phyloP scores from a whole-genome alignment of 2,113 vertebrate species.

The Paramormyrops kingsleyae region DNA sequence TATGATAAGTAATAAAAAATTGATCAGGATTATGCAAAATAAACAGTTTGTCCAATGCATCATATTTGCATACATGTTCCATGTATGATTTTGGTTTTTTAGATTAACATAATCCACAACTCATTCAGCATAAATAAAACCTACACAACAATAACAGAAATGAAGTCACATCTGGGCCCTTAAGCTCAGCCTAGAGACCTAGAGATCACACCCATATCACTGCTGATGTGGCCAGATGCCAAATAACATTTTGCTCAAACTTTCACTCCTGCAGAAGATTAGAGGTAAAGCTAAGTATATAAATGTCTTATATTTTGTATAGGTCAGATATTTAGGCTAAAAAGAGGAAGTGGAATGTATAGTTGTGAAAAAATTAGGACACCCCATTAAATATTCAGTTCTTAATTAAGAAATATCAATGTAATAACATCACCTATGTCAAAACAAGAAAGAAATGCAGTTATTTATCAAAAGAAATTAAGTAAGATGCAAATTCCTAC shows the following conservation, averaged over 20 bases:
- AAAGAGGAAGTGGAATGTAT: neutral
- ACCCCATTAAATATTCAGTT: too few relatives aligned
- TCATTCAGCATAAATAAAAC: neutral
- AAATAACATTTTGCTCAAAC: neutral
- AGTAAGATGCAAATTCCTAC: too few relatives aligned
- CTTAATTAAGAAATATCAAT: too few relatives aligned
- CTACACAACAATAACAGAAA: neutral
- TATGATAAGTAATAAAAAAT: neutral
- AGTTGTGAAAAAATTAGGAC: too few relatives aligned
- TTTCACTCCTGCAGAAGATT: neutral
- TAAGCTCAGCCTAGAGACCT: neutral
- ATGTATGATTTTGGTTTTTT: neutral
- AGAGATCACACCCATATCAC: neutral
- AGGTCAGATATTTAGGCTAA: neutral
- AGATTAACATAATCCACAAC: neutral
- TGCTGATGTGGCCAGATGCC: neutral
- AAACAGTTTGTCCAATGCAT: neutral
- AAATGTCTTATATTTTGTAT: conserved; percentile 17
- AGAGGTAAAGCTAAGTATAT: neutral
- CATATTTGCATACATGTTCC: neutral
- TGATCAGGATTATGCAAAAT: neutral
- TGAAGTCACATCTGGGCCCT: neutral
- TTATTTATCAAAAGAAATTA: too few relatives aligned
- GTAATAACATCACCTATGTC: too few relatives aligned
- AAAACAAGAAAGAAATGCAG: too few relatives aligned